Base-by-base conservation (phyloP, 2,113 vertebrate species). In the Campylomormyrus tamandua region DNA sequence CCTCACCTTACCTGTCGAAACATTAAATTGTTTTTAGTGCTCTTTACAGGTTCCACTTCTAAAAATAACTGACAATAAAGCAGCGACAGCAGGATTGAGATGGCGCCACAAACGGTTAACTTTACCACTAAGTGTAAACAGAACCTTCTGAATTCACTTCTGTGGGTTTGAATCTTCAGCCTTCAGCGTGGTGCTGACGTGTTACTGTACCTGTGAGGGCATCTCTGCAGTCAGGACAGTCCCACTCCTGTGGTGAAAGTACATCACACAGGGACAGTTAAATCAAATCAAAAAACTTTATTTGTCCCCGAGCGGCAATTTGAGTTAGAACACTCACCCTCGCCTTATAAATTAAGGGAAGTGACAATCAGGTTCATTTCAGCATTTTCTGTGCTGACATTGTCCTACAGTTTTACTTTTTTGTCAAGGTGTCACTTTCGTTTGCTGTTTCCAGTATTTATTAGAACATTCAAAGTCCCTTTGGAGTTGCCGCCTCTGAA, bases 271-370 rank as follows among this genome's bases (percentile, higher is more conserved):
- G 15, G 87, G 9, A 70, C n/a, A 1, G 19, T 35, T 35, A 35
- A 35, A 35, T 35, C 35, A 35, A 35, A 35, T 35, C 1, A 35
- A 35, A 35, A 35, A 35, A 35, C 35, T 35, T 35, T 35, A 35
- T 35, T 35, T 35, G 35, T 35, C 35, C 35, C 35, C 35, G 35
- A 35, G 35, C 1, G 35, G 35, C 35, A 35, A 35, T 35, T 35
- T 35, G 35, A 35, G 35, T 35, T 83, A 74, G n/a, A 35, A 10
- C 70, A 62, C 62, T 84, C 50, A 52, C 88, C 90, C 27, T 70
- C n/a, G 13, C 27, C 77, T 31, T 83, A 90, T 91, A 90, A 93
- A 91, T 92, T 62, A 13, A 85, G 58, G 56, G 53, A 48, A 46
- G 66, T 48, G 31, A 24, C 80, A 58, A 19, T 27, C 27, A 89